Percentiles rank a stretch among this genome's conserved stretches.
phyloP scores from a whole-genome alignment of 92 coral and sea anemone genomes.

The Meandrina meandrites region DNA sequence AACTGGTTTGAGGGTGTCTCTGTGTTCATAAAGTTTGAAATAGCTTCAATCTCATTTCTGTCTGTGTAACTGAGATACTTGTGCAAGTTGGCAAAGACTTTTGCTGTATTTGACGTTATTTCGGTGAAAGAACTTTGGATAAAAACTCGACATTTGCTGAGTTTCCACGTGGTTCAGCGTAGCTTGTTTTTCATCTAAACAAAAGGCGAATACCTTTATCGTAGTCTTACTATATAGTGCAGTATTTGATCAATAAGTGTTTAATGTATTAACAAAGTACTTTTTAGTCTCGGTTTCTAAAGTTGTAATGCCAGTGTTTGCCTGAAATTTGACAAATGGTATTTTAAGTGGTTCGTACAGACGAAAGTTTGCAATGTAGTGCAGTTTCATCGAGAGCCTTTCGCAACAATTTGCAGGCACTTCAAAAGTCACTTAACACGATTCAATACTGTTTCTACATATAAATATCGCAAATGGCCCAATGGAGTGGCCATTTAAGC shows the following conservation, averaged over 20 bases:
- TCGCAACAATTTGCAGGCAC: conserved; percentile 9
- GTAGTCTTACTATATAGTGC: neutral
- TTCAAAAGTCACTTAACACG: conserved; percentile 37
- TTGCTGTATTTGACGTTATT: neutral
- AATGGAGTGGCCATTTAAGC: neutral
- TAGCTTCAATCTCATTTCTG: neutral
- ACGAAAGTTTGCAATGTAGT: neutral
- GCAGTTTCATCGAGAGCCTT: neutral
- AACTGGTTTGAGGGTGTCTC: neutral
- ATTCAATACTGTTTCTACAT: neutral
- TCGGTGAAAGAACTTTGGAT: neutral
- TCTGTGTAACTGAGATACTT: neutral
- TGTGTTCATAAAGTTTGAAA: neutral
- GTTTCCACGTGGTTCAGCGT: neutral
- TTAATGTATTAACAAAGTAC: neutral
- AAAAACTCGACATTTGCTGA: neutral
- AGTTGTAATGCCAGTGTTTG: neutral
- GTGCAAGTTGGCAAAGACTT: neutral
- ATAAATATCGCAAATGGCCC: conserved; percentile 18
- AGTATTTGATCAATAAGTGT: neutral
- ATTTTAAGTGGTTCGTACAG: neutral
- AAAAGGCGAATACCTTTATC: neutral
- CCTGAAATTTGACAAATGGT: neutral
- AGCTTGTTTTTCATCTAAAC: conserved; percentile 5
- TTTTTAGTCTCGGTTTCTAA: neutral